Conservation (phyloP, 1,140 invertebrate genomes). For the Ectropis grisescens region DNA sequence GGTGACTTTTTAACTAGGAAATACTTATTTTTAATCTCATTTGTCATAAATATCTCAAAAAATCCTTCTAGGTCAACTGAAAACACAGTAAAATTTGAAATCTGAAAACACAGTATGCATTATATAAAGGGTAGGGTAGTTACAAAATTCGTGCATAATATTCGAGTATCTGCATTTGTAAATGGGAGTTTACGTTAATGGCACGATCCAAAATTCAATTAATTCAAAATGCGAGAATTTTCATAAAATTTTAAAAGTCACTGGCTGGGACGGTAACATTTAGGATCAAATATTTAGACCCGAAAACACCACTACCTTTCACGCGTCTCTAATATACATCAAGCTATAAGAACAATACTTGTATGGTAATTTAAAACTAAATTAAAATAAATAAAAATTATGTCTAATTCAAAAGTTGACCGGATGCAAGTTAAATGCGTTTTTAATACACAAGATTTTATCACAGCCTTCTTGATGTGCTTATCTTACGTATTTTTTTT, state of each 20-base stretch:
- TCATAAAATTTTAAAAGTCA: conserved; percentile 26
- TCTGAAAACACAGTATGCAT: too few species aligned
- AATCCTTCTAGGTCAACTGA: too few species aligned
- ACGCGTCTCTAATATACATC: conserved; percentile 35
- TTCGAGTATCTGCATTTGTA: conserved; percentile 28
- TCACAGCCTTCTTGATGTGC: conserved; percentile 65
- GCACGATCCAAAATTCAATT: too few species aligned
- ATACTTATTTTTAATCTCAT: too few species aligned
- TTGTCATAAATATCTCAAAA: too few species aligned
- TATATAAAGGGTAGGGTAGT: too few species aligned
- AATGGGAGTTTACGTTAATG: too few species aligned
- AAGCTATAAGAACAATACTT: conserved; percentile 57
- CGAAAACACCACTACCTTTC: conserved; percentile 32
- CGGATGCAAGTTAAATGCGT: conserved; percentile 33
- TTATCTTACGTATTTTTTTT: conserved; percentile 21
- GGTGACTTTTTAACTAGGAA: too few species aligned
- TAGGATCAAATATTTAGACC: conserved; percentile 39
- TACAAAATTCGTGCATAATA: too few species aligned
- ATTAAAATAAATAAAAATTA: conserved; percentile 35
- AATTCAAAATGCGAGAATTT: conserved; percentile 11
- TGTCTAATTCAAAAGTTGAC: conserved; percentile 24
- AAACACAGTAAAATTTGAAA: too few species aligned
- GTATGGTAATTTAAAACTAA: conserved; percentile 43
- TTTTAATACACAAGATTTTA: conserved; percentile 37
- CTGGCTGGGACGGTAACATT: conserved; percentile 53